Base-by-base conservation (phyloP, 2,888 invertebrate genomes). In the Aelia acuminata region DNA sequence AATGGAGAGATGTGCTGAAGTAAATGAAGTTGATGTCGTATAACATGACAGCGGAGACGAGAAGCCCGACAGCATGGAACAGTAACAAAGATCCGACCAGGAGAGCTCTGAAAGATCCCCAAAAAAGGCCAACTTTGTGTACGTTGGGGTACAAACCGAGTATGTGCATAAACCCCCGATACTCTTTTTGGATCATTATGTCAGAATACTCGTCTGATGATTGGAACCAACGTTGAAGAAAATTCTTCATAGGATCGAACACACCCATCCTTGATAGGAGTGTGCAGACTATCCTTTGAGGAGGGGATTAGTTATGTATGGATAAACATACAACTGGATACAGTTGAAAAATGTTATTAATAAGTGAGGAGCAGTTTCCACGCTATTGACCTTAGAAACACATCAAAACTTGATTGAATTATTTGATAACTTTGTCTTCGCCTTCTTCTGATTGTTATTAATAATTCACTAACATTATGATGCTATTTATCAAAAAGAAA, bases 21-120 rank as follows among this genome's bases (percentile, higher is more conserved):
- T 80, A 80, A 3, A 80, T 11, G 47, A 80, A 80, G 80, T 80
- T 80, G 80, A 80, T 80, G 5, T 80, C n/a, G n/a, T 80, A 80
- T 3, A 80, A 15, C 10, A 43, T 2, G n/a, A 43, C n/a, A 2
- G 43, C 13, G n/a, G 80, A 80, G 3, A 80, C 80, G 1, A 80
- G 1, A 0, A 80, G 43, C 3, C 80, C 80, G 22, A 39, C 7
- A 10, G 43, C 8, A 20, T 80, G 80, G 4, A 80, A 80, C n/a
- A 80, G 7, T 4, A 80, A n/a, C 11, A 80, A 43, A 8, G 22
- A 13, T 47, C 22, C n/a, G 20, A 80, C n/a, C 11, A 80, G 11
- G 0, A 35, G 1, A 22, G 43, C 43, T n/a, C 80, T 39, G n/a
- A 80, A 47, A n/a, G 10, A 5, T 0, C 80, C 43, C 43, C 39